phyloP scores from a whole-genome alignment of 2,113 vertebrate species.

The Manacus vitellinus region DNA sequence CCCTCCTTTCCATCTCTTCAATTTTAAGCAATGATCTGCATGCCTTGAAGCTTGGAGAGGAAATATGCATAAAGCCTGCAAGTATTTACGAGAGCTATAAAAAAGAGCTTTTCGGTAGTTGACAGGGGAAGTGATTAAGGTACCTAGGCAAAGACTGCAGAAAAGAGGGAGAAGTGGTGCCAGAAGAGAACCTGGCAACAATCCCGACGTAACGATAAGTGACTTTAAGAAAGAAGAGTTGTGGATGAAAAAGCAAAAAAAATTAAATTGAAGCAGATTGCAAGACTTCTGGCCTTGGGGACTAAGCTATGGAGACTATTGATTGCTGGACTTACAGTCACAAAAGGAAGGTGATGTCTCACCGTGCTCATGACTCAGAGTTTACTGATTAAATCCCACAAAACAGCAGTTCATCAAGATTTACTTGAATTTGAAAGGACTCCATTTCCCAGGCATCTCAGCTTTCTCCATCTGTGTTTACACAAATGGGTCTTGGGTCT shows the following conservation, averaged over 20 bases:
- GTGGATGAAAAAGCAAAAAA: slow-evolving; percentile 29
- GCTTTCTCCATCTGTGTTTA: slow-evolving; percentile 36
- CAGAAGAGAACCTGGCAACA: slow-evolving; percentile 35
- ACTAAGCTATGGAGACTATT: not conserved
- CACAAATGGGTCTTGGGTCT: not conserved
- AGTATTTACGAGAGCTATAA: slow-evolving; percentile 40
- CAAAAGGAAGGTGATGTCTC: not conserved
- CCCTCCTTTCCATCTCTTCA: not conserved
- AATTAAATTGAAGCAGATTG: not conserved
- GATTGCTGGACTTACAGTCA: not conserved
- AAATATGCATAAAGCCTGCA: slow-evolving; percentile 34
- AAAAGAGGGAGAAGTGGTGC: slow-evolving; percentile 7
- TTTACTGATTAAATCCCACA: not conserved
- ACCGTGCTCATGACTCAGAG: not conserved
- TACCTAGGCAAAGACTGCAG: slow-evolving; percentile 23
- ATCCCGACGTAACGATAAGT: not conserved
- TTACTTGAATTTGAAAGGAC: not conserved
- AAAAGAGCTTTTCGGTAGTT: slow-evolving; percentile 30
- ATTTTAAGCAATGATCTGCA: not conserved
- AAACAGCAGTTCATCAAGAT: slow-evolving; percentile 16
- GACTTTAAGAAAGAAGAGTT: slow-evolving; percentile 21
- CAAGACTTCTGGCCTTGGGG: not conserved
- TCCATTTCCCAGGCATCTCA: slow-evolving; percentile 27
- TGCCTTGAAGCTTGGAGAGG: slow-evolving; percentile 2
- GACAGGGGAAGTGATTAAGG: slow-evolving; percentile 55